Base-by-base conservation (phyloP, 1,140 invertebrate genomes). In the Lordiphosa clarofinis region DNA sequence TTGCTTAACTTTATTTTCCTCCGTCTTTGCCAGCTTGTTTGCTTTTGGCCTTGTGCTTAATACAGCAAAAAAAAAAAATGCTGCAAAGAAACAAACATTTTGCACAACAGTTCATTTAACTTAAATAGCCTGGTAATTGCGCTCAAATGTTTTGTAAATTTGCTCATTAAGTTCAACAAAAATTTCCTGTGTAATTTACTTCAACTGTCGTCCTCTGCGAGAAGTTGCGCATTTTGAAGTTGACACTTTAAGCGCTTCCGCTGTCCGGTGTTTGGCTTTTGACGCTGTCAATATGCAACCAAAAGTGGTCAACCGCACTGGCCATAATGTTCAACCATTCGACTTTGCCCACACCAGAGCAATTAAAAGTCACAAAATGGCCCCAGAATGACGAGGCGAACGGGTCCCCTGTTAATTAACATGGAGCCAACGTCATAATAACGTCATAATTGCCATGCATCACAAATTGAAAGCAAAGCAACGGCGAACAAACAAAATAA, bases 61-160 rank as follows among this genome's bases (percentile, higher is more conserved):
- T 24, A 24, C 0, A 4, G 21, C 35, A 40, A 35, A 33, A 11
- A 10, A 37, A 13, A 12, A 12, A 36, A 39, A 21, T 19, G n/a
- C 15, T 50, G 52, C 43, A 36, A 24, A 39, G 33, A 10, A 37
- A 53, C 52, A 65, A 66, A 70, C 43, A 70, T 40, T 63, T 66
- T 55, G 50, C 43, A 53, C 55, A 68, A 58, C 76, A 82, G 56
- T 76, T 82, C 76, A 82, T 81, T 81, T 82, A 82, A 81, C 76
- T 82, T 72, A 70, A 81, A 82, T 82, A 58, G 72, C 43, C 57
- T 56, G 72, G 58, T 81, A 81, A 81, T 82, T 82, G 67, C 43
- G 59, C 44, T 68, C 55, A 59, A 81, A 72, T 72, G 76, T 59
- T 72, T 76, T 64, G 52, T 58, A 64, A 82, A 76, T 68, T 82